Conservation (phyloP, 2,113 vertebrate species). For the Myrmecobius fasciatus region DNA sequence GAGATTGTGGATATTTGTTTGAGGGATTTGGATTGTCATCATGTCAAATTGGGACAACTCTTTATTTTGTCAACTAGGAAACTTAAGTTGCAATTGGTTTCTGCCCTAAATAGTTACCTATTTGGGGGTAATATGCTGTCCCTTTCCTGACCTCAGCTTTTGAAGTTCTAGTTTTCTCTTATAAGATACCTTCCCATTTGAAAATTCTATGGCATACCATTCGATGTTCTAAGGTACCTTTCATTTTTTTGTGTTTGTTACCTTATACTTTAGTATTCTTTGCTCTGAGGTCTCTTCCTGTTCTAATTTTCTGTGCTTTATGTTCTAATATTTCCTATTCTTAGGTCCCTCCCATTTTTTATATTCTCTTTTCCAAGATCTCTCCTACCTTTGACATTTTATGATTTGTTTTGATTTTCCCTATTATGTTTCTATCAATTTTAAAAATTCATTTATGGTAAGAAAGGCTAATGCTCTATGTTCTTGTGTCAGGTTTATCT, state of each 20-base stretch:
- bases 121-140: neutral
- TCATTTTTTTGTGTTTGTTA: neutral
- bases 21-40: neutral
- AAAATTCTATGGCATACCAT: neutral
- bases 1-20: neutral
- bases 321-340: neutral
- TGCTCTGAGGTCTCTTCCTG: neutral
- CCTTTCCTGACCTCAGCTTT: neutral
- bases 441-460: slow-evolving; percentile 44
- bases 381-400: slow-evolving; percentile 29
- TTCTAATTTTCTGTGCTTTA: neutral
- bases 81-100: neutral
- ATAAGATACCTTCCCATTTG: neutral
- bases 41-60: neutral
- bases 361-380: neutral
- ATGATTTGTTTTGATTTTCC: neutral
- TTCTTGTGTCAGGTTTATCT: slow-evolving; percentile 12
- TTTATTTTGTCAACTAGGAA: neutral
- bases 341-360: neutral
- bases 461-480: slow-evolving; percentile 25
- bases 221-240: neutral
- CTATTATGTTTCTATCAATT: neutral
- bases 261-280: neutral
- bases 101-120: neutral
- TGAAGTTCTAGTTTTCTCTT: neutral